These are phyloP conservation scores for Myotis lucifugus DNA, from an alignment of 2,113 vertebrate genomes.

Conservation along the genomic window DNA sequence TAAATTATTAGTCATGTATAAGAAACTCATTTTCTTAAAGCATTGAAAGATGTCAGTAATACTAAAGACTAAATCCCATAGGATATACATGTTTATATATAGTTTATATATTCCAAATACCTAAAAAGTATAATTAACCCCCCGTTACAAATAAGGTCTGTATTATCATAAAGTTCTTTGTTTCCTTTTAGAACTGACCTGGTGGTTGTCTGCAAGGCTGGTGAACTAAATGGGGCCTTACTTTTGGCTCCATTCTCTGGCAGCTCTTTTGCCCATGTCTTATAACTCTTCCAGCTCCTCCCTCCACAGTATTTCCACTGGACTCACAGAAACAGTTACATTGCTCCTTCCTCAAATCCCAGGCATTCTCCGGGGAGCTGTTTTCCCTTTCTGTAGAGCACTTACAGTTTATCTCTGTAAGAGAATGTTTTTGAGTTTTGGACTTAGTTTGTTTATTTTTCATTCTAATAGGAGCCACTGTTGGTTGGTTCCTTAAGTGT, in stretches of 20 bases:
- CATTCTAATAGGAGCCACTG: constrained; percentile 71
- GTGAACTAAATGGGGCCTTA: not conserved
- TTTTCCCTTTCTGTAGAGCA: constrained; percentile 80
- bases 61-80: not conserved
- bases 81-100: not conserved
- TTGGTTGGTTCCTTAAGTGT: constrained; percentile 66
- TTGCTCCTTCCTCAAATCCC: constrained; percentile 80
- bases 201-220: constrained; percentile 14
- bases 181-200: constrained; percentile 60
- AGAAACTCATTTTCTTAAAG: constrained; percentile 60
- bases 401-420: constrained; percentile 82
- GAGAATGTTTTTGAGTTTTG: constrained; percentile 75
- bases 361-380: constrained; percentile 77
- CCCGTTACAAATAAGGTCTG: constrained; percentile 61
- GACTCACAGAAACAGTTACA: constrained; percentile 68
- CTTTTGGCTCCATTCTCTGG: not conserved
- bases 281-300: constrained; percentile 46
- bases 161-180: not conserved
- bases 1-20: constrained; percentile 68
- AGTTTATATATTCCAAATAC: constrained; percentile 69
- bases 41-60: constrained; percentile 57
- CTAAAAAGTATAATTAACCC: constrained; percentile 71
- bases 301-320: constrained; percentile 73
- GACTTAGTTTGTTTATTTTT: constrained; percentile 77
- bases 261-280: constrained; percentile 13